Evolutionary conservation across 2,113 vertebrate species (phyloP), one percentile per base, ranked within the genome.

Genomic region (Damaliscus lunatus): DNA sequence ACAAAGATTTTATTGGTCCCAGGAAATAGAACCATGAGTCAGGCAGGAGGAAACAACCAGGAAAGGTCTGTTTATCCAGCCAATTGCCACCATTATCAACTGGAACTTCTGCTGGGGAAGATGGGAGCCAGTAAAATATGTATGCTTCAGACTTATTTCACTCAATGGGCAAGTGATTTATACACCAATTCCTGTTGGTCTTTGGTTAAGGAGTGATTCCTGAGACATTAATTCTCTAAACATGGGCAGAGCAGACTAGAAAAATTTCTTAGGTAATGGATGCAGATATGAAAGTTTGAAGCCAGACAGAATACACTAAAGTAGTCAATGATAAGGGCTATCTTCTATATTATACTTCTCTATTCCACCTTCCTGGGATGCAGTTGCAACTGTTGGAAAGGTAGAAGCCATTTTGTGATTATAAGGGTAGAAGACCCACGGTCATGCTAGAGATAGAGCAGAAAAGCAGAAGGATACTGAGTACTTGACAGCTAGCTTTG

Each of bases 351-450:
- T 77, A 77, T 21, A 31, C 10, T 36, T 62, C 77, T 67, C 29
- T 21, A 62, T 81, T 7, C 48, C 40, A 50, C 55, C 33, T 83
- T 50, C 19, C n/a, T 55, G 50, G 43, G 53, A 48, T 27, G 31
- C 23, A n/a, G 89, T 80, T n/a, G 2, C 9, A 91, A 46, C 25
- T 40, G 36, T 13, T 59, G 19, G 53, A 60, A 60, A 15, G 14
- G 77, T 7, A 91, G 89, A 80, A 33, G 13, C 8, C 14, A 80
- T 48, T 33, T 80, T 60, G 89, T 60, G 55, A 36, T 8, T 43
- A 27, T 60, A 36, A 81, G 31, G 8, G 31, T 60, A 46, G 59
- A 33, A 60, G 0, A 31, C 43, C 43, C 13, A 23, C 0, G 0
- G 4, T 71, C n/a, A 71, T 29, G 5, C 27, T 91, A 89, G 27